Conservation (phyloP, 2,888 invertebrate genomes). For the Acanthococcus lagerstroemiae region DNA sequence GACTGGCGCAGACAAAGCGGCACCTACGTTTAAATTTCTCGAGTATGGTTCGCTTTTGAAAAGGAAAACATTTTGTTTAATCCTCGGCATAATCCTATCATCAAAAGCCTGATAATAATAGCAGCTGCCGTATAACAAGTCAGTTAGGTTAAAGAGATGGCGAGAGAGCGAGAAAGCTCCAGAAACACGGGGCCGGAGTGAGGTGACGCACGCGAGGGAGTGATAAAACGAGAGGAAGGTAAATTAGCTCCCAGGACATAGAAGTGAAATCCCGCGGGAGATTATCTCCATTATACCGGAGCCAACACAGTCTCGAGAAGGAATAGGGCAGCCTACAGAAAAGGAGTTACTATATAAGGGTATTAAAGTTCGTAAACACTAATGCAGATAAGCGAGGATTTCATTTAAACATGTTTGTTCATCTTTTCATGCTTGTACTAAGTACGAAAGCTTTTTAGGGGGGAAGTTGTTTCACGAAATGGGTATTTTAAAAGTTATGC, state of each 20-base stretch:
- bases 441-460: conserved; percentile 25
- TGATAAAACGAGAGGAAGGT: conserved; percentile 31
- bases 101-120: conserved; percentile 30
- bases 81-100: conserved; percentile 30
- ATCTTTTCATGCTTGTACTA: conserved; percentile 30
- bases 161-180: conserved; percentile 28
- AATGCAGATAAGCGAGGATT: conserved; percentile 31
- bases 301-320: conserved; percentile 29
- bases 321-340: conserved; percentile 28
- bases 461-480: conserved; percentile 25
- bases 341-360: conserved; percentile 29
- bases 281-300: conserved; percentile 28
- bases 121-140: conserved; percentile 29
- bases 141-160: conserved; percentile 31
- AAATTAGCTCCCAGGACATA: conserved; percentile 31
- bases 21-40: conserved; percentile 27
- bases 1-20: conserved; percentile 15
- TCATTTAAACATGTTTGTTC: conserved; percentile 31
- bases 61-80: conserved; percentile 28
- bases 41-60: conserved; percentile 21
- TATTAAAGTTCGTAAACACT: conserved; percentile 30
- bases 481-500: conserved; percentile 31
- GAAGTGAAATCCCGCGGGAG: conserved; percentile 29
- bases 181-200: not conserved
- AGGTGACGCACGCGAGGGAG: conserved; percentile 23